phyloP scores from a whole-genome alignment of 2,888 invertebrate species.

The Prostheceraeus crozeri region DNA sequence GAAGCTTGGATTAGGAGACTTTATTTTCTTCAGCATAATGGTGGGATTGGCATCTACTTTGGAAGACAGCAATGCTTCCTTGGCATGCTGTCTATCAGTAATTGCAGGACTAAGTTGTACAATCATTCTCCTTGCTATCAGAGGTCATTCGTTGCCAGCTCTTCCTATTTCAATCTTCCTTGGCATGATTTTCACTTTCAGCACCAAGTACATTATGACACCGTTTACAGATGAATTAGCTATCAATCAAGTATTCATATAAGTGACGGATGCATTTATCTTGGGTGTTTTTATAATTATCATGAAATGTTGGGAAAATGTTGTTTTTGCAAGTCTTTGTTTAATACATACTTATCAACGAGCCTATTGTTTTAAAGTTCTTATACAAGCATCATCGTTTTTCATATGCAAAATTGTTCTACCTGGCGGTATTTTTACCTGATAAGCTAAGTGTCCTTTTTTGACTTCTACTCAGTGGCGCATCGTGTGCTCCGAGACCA shows the following conservation, averaged over 20 bases:
- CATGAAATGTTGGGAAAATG: too few relatives aligned
- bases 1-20: constrained; percentile 94
- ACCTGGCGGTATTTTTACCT: too few relatives aligned
- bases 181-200: constrained; percentile 93
- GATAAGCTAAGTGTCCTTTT: too few relatives aligned
- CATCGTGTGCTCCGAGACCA: too few relatives aligned
- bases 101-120: constrained; percentile 92
- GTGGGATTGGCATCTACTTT: constrained; percentile 97
- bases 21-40: constrained; percentile 96
- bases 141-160: constrained; percentile 92
- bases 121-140: constrained; percentile 81
- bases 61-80: constrained; percentile 98
- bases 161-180: constrained; percentile 96
- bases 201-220: constrained; percentile 81
- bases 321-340: too few relatives aligned
- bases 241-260: constrained; percentile 25
- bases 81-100: constrained; percentile 97
- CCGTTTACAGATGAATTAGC: constrained; percentile 64
- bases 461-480: too few relatives aligned
- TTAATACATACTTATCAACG: too few relatives aligned
- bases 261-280: too few relatives aligned
- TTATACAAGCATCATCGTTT: too few relatives aligned
- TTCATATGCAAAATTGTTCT: too few relatives aligned
- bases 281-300: too few relatives aligned
- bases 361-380: too few relatives aligned